phyloP scores from a whole-genome alignment of 1,140 invertebrate species.

The Zaprionus kolodkinae region DNA sequence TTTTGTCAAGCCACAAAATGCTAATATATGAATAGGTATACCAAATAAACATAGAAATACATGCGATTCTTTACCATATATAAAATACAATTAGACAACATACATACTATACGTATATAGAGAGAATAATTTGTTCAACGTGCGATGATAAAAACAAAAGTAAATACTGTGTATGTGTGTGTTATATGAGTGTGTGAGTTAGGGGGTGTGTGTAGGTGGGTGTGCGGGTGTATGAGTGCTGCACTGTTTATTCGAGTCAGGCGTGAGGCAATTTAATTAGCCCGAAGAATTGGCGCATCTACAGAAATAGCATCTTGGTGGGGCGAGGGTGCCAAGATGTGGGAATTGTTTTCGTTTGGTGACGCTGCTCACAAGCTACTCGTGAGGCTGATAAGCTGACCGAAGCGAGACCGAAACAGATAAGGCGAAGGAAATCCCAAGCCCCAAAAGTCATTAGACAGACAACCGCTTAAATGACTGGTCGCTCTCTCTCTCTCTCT shows the following conservation, averaged over 20 bases:
- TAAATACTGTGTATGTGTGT: constrained; percentile 10
- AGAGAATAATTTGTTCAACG: constrained; percentile 7
- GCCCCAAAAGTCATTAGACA: not conserved
- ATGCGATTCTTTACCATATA: not conserved
- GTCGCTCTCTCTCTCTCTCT: not conserved
- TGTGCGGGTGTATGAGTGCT: not conserved
- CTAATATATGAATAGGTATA: constrained; percentile 19
- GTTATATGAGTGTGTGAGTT: too few species aligned
- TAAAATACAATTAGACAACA: constrained; percentile 7
- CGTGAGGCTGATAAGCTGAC: constrained; percentile 11
- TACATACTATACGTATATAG: constrained; percentile 3
- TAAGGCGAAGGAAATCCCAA: constrained; percentile 7
- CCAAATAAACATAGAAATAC: constrained; percentile 15
- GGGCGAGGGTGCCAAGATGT: constrained; percentile 28
- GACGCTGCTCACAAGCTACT: not conserved
- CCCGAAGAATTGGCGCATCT: constrained; percentile 35
- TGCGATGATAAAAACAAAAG: constrained; percentile 33
- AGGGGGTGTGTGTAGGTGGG: not conserved
- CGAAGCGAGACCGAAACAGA: not conserved
- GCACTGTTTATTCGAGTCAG: constrained; percentile 38
- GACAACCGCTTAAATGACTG: not conserved
- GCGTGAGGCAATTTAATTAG: constrained; percentile 30
- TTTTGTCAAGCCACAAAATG: constrained; percentile 65
- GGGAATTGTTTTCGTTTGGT: not conserved
- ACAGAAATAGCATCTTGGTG: constrained; percentile 27